Evolutionary conservation across 2,888 invertebrate genomes (phyloP).

Genomic region (Agrypnus murinus): DNA sequence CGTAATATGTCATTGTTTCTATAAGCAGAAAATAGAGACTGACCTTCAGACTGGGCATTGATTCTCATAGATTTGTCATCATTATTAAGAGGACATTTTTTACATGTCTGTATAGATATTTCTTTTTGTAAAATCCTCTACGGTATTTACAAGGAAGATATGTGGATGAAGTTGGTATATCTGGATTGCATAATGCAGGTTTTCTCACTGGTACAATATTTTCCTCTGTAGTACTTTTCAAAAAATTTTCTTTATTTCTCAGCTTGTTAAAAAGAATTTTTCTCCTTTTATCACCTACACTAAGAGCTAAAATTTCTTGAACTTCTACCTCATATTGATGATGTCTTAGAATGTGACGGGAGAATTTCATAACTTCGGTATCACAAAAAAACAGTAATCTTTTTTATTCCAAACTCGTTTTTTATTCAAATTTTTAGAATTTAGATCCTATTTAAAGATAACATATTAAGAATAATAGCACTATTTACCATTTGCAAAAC

Average conservation of each 20-base stretch:
- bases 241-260: conserved; percentile 26
- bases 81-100: conserved; percentile 15
- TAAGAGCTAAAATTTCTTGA: conserved; percentile 23
- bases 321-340: conserved; percentile 29
- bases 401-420: conserved; percentile 27
- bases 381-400: conserved; percentile 31
- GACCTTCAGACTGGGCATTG: conserved; percentile 24
- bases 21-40: conserved; percentile 12
- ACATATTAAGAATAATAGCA: background rate
- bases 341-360: conserved; percentile 19
- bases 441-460: conserved; percentile 6
- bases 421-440: conserved; percentile 8
- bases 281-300: conserved; percentile 10
- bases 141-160: conserved; percentile 28
- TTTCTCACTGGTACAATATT: conserved; percentile 26
- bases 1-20: conserved; percentile 25
- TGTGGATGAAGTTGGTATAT: conserved; percentile 8
- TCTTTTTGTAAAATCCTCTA: conserved; percentile 27
- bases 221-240: conserved; percentile 3
- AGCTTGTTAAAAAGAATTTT: conserved; percentile 20
- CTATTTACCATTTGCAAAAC: conserved; percentile 10
- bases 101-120: conserved; percentile 22
- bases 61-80: conserved; percentile 16
- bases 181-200: conserved; percentile 5
- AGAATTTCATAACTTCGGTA: conserved; percentile 25